Conservation (phyloP, 2,797 vertebrate genomes). For the Poecilia gillii region DNA sequence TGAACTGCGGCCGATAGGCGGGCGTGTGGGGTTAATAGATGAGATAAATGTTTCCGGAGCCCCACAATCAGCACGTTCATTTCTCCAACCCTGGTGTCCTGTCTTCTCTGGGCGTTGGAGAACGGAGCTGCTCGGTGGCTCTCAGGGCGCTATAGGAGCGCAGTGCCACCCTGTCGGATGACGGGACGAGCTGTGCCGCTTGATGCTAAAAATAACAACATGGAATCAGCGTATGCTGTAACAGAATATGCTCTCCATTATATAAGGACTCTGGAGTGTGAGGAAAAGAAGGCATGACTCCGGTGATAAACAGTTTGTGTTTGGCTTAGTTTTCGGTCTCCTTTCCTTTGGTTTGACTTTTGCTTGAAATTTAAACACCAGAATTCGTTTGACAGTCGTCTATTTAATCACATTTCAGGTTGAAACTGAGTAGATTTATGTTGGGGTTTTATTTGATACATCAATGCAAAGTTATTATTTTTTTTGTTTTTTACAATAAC, state of each 20-base stretch:
- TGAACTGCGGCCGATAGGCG: constrained; percentile 47
- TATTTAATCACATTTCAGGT: not conserved
- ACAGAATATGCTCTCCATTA: not conserved
- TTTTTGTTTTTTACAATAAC: not conserved
- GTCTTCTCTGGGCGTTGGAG: constrained; percentile 54
- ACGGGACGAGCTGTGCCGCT: constrained; percentile 35
- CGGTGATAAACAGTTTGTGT: not conserved
- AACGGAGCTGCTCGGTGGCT: constrained; percentile 42
- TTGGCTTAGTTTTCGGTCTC: not conserved
- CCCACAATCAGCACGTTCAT: constrained; percentile 73
- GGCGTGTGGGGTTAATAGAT: constrained; percentile 51
- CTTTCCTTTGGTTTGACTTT: not conserved
- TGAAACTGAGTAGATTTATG: not conserved
- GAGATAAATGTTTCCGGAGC: constrained; percentile 69
- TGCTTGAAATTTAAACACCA: not conserved
- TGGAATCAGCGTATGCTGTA: constrained; percentile 22
- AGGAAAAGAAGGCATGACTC: not conserved
- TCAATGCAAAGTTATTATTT: not conserved
- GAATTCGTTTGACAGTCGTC: not conserved
- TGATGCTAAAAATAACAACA: constrained; percentile 61
- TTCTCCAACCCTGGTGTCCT: constrained; percentile 71
- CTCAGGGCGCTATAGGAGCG: constrained; percentile 41
- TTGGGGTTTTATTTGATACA: not conserved
- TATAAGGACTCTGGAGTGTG: constrained; percentile 1
- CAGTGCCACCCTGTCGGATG: constrained; percentile 32